These are phyloP conservation scores for Malurus elegans DNA, from an alignment of 2,113 vertebrate genomes.

Conservation along the genomic window DNA sequence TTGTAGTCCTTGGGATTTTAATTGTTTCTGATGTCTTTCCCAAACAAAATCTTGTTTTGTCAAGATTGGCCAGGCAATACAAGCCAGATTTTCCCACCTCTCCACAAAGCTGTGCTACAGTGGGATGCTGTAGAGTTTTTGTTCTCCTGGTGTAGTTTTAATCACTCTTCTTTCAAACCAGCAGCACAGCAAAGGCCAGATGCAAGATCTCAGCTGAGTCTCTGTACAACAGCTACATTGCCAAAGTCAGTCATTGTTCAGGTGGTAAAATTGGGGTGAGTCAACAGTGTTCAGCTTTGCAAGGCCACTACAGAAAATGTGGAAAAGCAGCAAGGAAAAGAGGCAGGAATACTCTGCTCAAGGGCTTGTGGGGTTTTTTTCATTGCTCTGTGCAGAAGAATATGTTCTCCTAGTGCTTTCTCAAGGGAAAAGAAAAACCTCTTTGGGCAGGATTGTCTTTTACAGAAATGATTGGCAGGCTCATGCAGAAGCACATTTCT, in stretches of 20 bases:
- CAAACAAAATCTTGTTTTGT: neutral
- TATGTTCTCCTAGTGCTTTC: neutral
- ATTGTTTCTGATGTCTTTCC: neutral
- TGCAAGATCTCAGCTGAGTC: neutral
- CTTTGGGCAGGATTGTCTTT: neutral
- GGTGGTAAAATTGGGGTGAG: neutral
- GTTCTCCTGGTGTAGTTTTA: neutral
- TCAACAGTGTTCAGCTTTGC: neutral
- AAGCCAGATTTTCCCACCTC: neutral
- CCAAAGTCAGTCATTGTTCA: neutral
- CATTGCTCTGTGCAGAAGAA: neutral
- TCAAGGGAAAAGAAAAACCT: conserved; percentile 8
- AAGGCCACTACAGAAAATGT: neutral
- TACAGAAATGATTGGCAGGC: neutral
- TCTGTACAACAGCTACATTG: neutral
- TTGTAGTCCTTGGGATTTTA: neutral
- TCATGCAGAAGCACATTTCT: neutral
- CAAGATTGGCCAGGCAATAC: neutral
- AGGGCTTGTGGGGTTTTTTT: neutral
- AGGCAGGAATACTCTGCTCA: neutral
- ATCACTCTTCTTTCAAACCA: neutral
- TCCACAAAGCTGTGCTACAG: neutral
- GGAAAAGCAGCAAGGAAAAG: neutral
- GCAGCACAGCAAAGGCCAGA: neutral
- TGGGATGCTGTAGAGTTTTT: neutral